Base-by-base conservation (phyloP, 2,888 invertebrate genomes). In the Eilema sororculum region DNA sequence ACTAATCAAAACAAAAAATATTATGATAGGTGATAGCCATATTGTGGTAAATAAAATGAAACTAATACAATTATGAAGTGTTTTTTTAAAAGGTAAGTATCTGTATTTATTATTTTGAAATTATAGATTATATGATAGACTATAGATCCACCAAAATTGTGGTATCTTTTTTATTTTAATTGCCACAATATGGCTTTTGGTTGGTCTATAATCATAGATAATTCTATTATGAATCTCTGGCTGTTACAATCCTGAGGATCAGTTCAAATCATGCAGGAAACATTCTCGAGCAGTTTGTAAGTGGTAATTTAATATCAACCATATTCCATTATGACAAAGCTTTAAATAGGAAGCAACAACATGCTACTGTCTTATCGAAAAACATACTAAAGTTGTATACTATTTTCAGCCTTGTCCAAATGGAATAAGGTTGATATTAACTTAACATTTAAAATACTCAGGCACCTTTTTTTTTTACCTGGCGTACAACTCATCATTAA, bases 101-200 rank as follows among this genome's bases (percentile, higher is more conserved):
- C 30, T 63, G 24, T 41, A 46, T 20, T 24, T 68, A 33, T 10
- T 71, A 30, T 60, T 64, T 0, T 69, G 56, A 41, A 57, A 46
- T 22, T 63, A 24, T 20, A 52, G 0, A 52, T 52, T 5, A n/a
- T 52, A n/a, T n/a, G n/a, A 9, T 57, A 33, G 46, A 65, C 30
- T 78, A 76, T 79, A 81, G 79, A 81, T 78, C 79, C 74, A 81
- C 77, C 81, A 81, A 79, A 70, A 20, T 46, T 58, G 22, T 64
- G 58, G 46, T 46, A 58, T 58, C 25, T 3, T 0, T 46, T 46
- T 67, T 61, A 65, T 66, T 69, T n/a, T 33, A 24, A 52, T 73
- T 79, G 79, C 77, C 74, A 76, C 76, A 77, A 69, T 69, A 78
- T 71, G 64, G 78, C 75, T 82, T 79, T 85, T 86, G 86, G 85